Evolutionary conservation across 2,888 invertebrate genomes (phyloP).

Genomic region (Sinotaia quadrata): DNA sequence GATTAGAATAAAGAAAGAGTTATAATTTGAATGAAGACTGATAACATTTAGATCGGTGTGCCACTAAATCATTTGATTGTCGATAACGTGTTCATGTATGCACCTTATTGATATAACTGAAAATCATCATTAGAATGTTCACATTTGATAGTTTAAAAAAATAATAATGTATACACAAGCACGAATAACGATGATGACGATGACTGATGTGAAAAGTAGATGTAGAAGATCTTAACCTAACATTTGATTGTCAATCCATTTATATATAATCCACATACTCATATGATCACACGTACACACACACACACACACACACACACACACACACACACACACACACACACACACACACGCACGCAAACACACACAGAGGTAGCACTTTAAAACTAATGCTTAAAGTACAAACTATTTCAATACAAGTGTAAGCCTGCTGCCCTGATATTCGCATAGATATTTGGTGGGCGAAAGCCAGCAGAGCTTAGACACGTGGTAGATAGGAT

Average conservation of each 20-base stretch:
- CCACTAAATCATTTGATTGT: no score
- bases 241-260: background rate
- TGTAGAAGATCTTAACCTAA: background rate
- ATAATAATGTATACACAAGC: background rate
- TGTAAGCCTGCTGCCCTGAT: background rate
- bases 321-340: background rate
- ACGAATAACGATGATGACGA: background rate
- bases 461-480: no score
- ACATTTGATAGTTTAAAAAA: no score
- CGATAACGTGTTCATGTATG: no score
- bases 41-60: no score
- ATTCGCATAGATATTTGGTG: no score
- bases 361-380: background rate
- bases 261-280: conserved; percentile 10
- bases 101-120: no score
- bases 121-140: no score
- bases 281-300: conserved; percentile 3
- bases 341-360: background rate
- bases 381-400: background rate
- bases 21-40: no score
- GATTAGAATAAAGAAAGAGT: no score
- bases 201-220: background rate
- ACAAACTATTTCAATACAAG: background rate
- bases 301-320: background rate
- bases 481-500: no score